Percentiles rank a stretch among this genome's conserved stretches.
Evolutionary conservation across 2,113 vertebrate species (phyloP).

Genomic region (Lichenostomus cassidix): DNA sequence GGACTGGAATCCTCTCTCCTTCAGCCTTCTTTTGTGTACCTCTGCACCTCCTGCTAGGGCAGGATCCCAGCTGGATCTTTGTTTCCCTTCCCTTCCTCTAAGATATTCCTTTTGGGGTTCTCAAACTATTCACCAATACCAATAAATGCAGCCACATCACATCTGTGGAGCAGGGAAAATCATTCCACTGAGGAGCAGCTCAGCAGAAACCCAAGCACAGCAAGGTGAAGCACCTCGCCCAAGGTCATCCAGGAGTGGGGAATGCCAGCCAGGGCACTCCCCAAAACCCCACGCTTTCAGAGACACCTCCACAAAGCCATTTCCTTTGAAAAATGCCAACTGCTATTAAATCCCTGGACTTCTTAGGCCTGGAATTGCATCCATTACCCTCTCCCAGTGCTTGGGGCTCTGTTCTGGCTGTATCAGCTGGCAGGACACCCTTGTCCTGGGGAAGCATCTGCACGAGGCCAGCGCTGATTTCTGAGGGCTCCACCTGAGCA

Average conservation of each 20-base stretch:
- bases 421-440: slow-evolving; percentile 43
- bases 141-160: neutral
- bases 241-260: neutral
- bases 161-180: neutral
- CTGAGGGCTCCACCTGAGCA: slow-evolving; percentile 13
- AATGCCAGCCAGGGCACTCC: neutral
- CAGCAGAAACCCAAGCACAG: neutral
- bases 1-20: neutral
- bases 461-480: neutral
- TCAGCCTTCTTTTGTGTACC: neutral
- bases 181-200: neutral
- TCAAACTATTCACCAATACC: neutral
- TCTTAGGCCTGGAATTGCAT: slow-evolving; percentile 17
- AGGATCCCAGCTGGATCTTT: neutral
- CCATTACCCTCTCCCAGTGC: neutral
- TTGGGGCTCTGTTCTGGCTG: slow-evolving; percentile 13
- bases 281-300: neutral
- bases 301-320: neutral
- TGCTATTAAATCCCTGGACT: slow-evolving; percentile 20
- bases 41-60: neutral
- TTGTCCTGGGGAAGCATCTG: slow-evolving; percentile 19
- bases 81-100: neutral
- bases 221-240: neutral
- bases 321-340: slow-evolving; percentile 40
- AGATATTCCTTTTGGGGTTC: neutral